Percentiles rank a stretch among this genome's conserved stretches.
These are phyloP conservation scores for Oasisia sp. DNA, from an alignment of 2,888 invertebrate species.

Conservation along the genomic window DNA sequence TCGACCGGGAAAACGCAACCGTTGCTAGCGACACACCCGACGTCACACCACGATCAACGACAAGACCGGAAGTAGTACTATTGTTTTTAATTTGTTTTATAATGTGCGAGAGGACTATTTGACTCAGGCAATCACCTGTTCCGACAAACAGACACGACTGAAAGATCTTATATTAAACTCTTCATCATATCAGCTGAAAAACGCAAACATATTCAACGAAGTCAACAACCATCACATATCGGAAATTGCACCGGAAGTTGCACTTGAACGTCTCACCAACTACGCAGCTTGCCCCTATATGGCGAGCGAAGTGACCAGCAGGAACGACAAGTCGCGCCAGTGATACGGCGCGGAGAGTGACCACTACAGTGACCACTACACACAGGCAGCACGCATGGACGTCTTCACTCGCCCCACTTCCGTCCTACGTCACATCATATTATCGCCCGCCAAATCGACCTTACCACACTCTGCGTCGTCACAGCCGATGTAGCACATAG, in stretches of 20 bases:
- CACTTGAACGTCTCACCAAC: not conserved
- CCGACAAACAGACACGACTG: not conserved
- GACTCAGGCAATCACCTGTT: not conserved
- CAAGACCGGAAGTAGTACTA: not conserved
- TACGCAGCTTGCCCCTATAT: not conserved
- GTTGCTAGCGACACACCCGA: not conserved
- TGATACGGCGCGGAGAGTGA: not conserved
- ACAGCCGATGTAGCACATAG: not conserved
- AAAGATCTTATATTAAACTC: not conserved
- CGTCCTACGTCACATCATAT: not conserved
- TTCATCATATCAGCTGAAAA: not conserved
- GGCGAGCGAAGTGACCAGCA: not conserved
- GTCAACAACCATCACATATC: not conserved
- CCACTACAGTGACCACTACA: too few relatives aligned
- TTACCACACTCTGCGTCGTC: not conserved
- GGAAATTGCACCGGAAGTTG: not conserved
- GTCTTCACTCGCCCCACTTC: not conserved
- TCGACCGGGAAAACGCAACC: not conserved
- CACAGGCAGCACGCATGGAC: not conserved
- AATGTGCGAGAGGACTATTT: not conserved
- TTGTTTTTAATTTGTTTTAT: not conserved
- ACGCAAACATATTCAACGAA: not conserved
- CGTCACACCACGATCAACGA: slow-evolving; percentile 13
- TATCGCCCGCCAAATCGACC: not conserved
- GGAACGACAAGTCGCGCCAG: not conserved